These are phyloP conservation scores for Toxotes lorentzi DNA, from an alignment of 2,797 vertebrate genomes.

Conservation along the genomic window DNA sequence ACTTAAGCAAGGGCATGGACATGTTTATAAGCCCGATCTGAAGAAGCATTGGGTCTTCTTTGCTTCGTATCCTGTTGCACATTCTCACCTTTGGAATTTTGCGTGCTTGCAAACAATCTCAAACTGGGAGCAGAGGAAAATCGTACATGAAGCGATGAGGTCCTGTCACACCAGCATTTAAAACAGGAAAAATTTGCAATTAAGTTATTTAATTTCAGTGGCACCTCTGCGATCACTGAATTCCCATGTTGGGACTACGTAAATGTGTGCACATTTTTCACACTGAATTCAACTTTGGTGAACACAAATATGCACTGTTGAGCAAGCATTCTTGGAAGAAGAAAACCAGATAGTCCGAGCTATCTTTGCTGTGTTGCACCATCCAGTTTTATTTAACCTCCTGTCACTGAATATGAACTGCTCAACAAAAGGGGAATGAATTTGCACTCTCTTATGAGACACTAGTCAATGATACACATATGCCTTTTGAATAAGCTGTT, in stretches of 20 bases:
- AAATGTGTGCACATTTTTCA: neutral
- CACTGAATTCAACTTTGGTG: neutral
- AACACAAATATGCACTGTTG: neutral
- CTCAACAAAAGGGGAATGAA: neutral
- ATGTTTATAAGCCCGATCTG: conserved; percentile 10
- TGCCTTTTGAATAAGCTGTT: neutral
- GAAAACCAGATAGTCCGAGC: neutral
- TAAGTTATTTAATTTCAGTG: neutral
- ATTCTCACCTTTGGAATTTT: neutral
- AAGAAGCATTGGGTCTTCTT: neutral
- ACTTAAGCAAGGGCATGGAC: conserved; percentile 9
- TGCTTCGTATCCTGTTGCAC: neutral
- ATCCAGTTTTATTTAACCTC: neutral
- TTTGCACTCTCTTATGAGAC: neutral
- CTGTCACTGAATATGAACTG: neutral
- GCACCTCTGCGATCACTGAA: neutral
- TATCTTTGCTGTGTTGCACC: neutral
- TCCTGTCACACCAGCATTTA: neutral
- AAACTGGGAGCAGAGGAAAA: neutral
- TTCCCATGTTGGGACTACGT: neutral
- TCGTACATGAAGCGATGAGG: neutral
- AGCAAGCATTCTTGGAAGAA: neutral
- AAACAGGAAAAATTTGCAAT: neutral
- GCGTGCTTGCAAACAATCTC: neutral
- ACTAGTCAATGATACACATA: neutral